Conservation (phyloP, 2,888 invertebrate species). For the Drosophila birchii region DNA sequence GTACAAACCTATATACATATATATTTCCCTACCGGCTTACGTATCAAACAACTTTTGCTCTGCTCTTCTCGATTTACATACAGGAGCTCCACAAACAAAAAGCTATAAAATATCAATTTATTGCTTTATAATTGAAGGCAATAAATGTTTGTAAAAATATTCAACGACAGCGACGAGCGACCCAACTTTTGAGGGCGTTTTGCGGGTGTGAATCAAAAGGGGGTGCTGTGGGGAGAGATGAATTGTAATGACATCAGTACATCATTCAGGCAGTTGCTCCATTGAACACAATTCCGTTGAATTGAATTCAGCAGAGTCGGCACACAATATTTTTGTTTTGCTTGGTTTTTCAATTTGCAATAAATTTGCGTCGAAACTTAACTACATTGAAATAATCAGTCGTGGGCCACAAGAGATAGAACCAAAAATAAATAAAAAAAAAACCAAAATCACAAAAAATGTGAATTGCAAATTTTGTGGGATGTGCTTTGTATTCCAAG, state of each 20-base stretch:
- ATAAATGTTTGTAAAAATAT: slow-evolving; percentile 59
- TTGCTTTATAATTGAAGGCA: slow-evolving; percentile 75
- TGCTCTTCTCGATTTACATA: slow-evolving; percentile 31
- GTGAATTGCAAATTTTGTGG: slow-evolving; percentile 49
- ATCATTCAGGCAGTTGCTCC: slow-evolving; percentile 45
- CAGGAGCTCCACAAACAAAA: slow-evolving; percentile 10
- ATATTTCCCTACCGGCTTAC: slow-evolving; percentile 10
- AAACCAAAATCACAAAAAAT: slow-evolving; percentile 24
- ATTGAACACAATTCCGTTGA: slow-evolving; percentile 60
- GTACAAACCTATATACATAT: not conserved
- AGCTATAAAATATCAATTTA: slow-evolving; percentile 67
- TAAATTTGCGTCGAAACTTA: slow-evolving; percentile 57
- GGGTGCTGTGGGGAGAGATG: slow-evolving; percentile 26
- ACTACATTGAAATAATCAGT: slow-evolving; percentile 35
- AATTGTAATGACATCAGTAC: slow-evolving; percentile 68
- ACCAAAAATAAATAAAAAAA: slow-evolving; percentile 8
- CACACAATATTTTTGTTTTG: slow-evolving; percentile 41
- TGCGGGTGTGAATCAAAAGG: slow-evolving; percentile 41
- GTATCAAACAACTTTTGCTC: slow-evolving; percentile 35
- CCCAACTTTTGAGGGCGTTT: slow-evolving; percentile 23
- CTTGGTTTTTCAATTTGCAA: slow-evolving; percentile 64
- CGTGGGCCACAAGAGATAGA: slow-evolving; percentile 2
- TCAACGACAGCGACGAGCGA: slow-evolving; percentile 18
- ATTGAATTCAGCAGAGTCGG: slow-evolving; percentile 58
- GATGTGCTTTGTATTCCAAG: slow-evolving; percentile 35